Conservation (phyloP, 2,797 vertebrate species). For the Perodicticus potto region DNA sequence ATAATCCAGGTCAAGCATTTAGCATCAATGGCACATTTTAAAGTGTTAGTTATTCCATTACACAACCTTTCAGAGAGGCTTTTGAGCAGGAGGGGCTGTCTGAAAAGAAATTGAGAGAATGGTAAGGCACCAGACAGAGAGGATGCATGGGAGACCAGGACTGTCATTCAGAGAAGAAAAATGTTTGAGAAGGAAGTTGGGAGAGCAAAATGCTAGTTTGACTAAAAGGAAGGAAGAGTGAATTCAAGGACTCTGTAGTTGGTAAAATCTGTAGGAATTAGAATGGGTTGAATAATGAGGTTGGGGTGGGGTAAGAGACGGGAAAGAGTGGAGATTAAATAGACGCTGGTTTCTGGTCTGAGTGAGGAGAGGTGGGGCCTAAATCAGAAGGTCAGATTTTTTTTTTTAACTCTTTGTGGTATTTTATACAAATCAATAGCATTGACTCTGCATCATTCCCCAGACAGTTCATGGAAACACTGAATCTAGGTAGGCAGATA, state of each 20-base stretch:
- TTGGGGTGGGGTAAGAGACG: neutral
- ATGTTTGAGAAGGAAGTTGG: constrained; percentile 16
- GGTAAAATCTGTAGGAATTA: neutral
- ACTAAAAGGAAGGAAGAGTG: neutral
- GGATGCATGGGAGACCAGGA: neutral
- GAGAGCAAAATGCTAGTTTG: neutral
- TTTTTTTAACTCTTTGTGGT: neutral
- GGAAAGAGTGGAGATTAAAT: neutral
- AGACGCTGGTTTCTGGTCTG: neutral
- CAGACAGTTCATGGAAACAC: neutral
- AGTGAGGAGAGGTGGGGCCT: neutral
- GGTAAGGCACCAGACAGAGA: neutral
- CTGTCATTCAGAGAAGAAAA: neutral
- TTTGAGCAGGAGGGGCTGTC: neutral
- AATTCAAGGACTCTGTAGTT: neutral
- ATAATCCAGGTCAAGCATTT: neutral
- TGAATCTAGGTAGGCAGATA: neutral
- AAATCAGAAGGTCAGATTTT: constrained; percentile 10
- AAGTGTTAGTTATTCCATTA: neutral
- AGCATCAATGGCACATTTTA: neutral
- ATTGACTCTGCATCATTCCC: constrained; percentile 24
- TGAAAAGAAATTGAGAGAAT: neutral
- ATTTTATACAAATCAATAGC: neutral
- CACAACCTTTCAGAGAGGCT: neutral
- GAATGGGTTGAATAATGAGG: neutral